A percentile compares a stretch with the other conserved stretches of the same genome.
Conservation (phyloP, 64 coral and sea anemone species). For the Montipora efflorescens region DNA sequence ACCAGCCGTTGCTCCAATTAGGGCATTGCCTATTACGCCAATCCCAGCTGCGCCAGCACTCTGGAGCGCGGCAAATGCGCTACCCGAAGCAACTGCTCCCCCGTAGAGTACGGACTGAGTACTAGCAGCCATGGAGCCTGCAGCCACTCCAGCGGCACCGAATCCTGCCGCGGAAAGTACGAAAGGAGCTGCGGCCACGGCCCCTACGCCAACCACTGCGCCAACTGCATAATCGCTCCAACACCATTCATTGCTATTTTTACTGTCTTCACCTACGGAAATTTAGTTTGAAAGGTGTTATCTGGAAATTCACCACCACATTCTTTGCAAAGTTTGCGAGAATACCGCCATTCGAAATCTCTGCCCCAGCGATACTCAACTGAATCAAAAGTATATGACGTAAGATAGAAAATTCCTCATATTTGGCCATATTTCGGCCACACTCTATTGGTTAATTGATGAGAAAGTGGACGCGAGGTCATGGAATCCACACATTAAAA, state of each 20-base stretch:
- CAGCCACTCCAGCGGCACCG: neutral
- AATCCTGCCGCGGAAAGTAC: neutral
- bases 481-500: too few relatives aligned
- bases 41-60: neutral
- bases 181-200: neutral
- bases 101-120: neutral
- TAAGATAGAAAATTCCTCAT: too few relatives aligned
- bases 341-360: too few relatives aligned
- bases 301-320: too few relatives aligned
- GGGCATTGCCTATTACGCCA: neutral
- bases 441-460: too few relatives aligned
- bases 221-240: neutral
- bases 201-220: neutral
- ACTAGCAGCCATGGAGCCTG: neutral
- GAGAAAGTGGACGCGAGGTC: too few relatives aligned
- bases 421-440: too few relatives aligned
- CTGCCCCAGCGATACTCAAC: too few relatives aligned
- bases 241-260: neutral
- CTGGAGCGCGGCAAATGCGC: neutral
- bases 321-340: too few relatives aligned
- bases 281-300: too few relatives aligned
- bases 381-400: too few relatives aligned
- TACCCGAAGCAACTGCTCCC: neutral
- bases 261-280: too few relatives aligned
- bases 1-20: neutral